Evolutionary conservation across 2,113 vertebrate genomes (phyloP), one percentile per base, ranked within the genome.

Genomic region (Monarcha castaneiventris): DNA sequence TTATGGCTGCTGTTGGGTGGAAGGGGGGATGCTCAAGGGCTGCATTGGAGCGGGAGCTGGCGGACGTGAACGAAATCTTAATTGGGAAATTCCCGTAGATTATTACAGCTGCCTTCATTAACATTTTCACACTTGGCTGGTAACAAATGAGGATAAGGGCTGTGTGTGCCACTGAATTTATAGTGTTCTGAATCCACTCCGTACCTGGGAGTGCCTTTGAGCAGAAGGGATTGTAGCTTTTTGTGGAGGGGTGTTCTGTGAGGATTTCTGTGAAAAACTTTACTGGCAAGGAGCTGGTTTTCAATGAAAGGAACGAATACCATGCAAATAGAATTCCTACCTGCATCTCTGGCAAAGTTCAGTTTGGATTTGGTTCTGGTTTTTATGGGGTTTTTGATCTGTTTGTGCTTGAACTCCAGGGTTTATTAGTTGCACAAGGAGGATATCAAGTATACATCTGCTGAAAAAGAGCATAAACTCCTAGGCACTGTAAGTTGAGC

Each of bases 111-210:
- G 98, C 98, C 98, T 99, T 99, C 99, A 98, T 99, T 99, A 99
- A 98, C 99, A 98, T 99, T 99, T 99, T 98, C 99, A 99, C 98
- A 98, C 99, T 98, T 96, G 97, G 98, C 98, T 98, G 99, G 97
- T 98, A 98, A 98, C 98, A 98, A 98, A 99, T 98, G 99, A 99
- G 98, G 98, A 98, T 98, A 98, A 98, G 98, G 98, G 98, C 98
- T 98, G 98, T 97, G 98, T 97, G 97, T 97, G 96, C 96, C 85
- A 51, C 96, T 97, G 98, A 98, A 98, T 99, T 98, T 98, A 98
- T 98, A 89, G 81, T 52, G 94, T 89, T 96, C 84, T 0, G 27
- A 67, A 44, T 71, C 69, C 1, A 3, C 77, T 66, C 84, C 9
- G 5, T 81, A 52, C 93, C 94, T 95, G 25, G 86, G 21, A 11